Conservation (phyloP, 2,888 invertebrate species). For the Drosophila nigricruria region DNA sequence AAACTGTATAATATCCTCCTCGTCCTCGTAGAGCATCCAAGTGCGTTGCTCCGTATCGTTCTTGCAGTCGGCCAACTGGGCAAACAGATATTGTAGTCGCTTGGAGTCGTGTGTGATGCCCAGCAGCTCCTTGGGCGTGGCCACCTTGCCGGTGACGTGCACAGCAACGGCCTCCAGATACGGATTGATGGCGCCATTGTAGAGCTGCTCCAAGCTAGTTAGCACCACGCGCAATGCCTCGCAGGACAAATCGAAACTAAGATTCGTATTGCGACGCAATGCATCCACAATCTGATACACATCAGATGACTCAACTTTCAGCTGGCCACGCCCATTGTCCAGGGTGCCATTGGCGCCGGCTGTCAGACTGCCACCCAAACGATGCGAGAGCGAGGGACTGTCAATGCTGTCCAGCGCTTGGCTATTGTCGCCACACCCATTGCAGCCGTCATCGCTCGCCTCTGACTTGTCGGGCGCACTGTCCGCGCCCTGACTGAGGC, state of each 20-base stretch:
- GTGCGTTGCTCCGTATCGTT: constrained; percentile 98
- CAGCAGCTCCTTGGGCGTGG: constrained; percentile 88
- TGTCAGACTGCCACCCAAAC: constrained; percentile 35
- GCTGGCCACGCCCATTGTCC: constrained; percentile 60
- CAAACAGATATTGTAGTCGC: constrained; percentile 92
- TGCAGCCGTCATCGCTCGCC: constrained; percentile 74
- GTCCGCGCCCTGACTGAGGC: constrained; percentile 59
- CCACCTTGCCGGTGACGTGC: constrained; percentile 88
- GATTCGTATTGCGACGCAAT: constrained; percentile 92
- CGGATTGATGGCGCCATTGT: constrained; percentile 87
- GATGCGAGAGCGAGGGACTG: constrained; percentile 70
- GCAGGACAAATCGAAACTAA: constrained; percentile 94
- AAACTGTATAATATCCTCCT: constrained; percentile 94
- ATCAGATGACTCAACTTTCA: constrained; percentile 84
- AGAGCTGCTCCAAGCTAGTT: constrained; percentile 85
- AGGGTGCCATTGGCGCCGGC: constrained; percentile 12
- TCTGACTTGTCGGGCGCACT: constrained; percentile 77
- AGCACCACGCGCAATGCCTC: constrained; percentile 93
- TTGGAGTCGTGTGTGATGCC: constrained; percentile 93
- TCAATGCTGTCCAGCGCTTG: constrained; percentile 83
- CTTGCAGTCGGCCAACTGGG: constrained; percentile 94
- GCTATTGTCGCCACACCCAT: constrained; percentile 78
- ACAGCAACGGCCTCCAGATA: constrained; percentile 88
- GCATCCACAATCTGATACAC: constrained; percentile 93
- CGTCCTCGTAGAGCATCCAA: constrained; percentile 98